Conservation (phyloP, 2,888 invertebrate genomes). For the Lasioglossum zephyrum region DNA sequence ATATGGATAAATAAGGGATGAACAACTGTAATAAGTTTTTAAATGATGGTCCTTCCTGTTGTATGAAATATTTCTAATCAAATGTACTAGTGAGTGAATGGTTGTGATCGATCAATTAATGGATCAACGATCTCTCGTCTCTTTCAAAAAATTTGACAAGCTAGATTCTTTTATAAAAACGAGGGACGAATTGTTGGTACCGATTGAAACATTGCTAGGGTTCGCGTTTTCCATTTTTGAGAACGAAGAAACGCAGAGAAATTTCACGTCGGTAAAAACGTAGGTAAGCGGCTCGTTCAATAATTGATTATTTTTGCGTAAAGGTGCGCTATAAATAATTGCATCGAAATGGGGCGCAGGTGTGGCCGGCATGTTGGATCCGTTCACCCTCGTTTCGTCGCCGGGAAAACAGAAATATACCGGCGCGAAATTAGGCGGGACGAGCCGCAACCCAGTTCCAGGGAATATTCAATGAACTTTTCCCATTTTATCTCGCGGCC, state of each 20-base stretch:
- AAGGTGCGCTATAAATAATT: slow-evolving; percentile 9
- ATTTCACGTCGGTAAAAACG: neutral
- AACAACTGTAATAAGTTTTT: neutral
- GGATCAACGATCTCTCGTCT: neutral
- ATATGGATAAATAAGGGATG: too few relatives aligned
- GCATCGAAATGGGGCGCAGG: slow-evolving; percentile 12
- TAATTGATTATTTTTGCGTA: neutral
- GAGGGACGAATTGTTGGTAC: neutral
- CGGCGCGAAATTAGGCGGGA: slow-evolving; percentile 21
- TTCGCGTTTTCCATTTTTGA: neutral
- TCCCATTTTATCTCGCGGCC: slow-evolving; percentile 44
- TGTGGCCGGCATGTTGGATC: slow-evolving; percentile 2
- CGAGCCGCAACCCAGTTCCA: slow-evolving; percentile 16
- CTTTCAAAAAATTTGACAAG: neutral
- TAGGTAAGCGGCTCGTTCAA: neutral
- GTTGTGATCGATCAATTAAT: neutral
- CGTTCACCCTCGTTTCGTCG: slow-evolving; percentile 1
- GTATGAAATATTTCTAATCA: neutral
- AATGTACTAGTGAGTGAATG: neutral
- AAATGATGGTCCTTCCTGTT: neutral
- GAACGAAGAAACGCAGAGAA: neutral
- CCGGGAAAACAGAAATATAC: slow-evolving; percentile 11
- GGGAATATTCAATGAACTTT: slow-evolving; percentile 51
- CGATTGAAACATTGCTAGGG: neutral
- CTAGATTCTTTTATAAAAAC: neutral